Evolutionary conservation across 2,888 invertebrate genomes (phyloP).

Genomic region (Heliconius ismenius): DNA sequence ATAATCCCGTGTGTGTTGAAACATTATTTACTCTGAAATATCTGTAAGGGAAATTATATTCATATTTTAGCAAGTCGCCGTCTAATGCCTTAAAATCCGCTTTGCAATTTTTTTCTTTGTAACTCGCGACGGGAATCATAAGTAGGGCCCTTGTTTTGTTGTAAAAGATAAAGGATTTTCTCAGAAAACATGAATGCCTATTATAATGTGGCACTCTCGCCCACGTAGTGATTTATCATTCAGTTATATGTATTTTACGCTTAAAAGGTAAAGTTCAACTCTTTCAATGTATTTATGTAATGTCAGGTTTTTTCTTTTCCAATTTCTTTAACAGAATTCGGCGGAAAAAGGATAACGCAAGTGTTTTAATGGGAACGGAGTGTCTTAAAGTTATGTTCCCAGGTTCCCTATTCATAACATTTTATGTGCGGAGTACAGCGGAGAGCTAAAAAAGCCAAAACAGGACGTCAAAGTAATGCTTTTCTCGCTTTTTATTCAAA

Average conservation of each 20-base stretch:
- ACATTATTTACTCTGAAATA: constrained; percentile 22
- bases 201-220: neutral
- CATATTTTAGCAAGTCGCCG: constrained; percentile 30
- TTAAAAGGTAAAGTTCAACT: neutral
- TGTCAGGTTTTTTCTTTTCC: neutral
- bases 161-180: constrained; percentile 29
- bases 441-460: too few relatives aligned
- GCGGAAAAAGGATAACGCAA: too few relatives aligned
- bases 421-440: too few relatives aligned
- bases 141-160: constrained; percentile 35
- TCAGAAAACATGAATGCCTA: neutral
- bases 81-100: constrained; percentile 34
- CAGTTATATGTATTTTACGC: neutral
- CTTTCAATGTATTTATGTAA: neutral
- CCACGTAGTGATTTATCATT: constrained; percentile 2
- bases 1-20: constrained; percentile 15
- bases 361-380: too few relatives aligned
- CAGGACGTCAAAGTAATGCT: too few relatives aligned
- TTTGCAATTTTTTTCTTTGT: constrained; percentile 34
- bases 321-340: neutral
- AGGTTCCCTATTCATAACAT: too few relatives aligned
- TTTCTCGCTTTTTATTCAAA: too few relatives aligned
- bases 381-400: too few relatives aligned
- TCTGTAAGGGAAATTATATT: constrained; percentile 30
- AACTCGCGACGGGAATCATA: constrained; percentile 34